phyloP scores from a whole-genome alignment of 2,797 vertebrate species.

The Lagorchestes hirsutus region DNA sequence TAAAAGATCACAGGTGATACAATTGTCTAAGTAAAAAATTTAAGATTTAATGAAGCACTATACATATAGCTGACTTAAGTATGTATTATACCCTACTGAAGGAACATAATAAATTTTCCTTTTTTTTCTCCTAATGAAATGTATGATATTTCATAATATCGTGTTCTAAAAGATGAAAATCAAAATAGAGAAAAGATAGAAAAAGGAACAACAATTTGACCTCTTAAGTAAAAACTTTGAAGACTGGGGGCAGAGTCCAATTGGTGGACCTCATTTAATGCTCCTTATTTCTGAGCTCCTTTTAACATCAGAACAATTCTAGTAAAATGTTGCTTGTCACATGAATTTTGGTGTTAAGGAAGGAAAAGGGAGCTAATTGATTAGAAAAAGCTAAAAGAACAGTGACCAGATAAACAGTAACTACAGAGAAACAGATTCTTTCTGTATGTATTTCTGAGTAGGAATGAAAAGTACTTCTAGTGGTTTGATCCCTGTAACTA shows the following conservation, averaged over 20 bases:
- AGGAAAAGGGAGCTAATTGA: background rate
- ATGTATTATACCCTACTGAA: background rate
- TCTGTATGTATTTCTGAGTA: background rate
- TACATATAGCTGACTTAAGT: background rate
- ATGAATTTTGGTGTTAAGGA: background rate
- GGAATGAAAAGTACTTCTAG: background rate
- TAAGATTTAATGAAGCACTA: background rate
- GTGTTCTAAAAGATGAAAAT: background rate
- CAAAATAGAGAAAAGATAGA: background rate
- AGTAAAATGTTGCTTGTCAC: background rate
- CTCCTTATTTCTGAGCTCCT: background rate
- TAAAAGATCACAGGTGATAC: background rate
- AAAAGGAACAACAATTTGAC: background rate
- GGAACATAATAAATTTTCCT: background rate
- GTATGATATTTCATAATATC: background rate
- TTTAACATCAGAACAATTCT: background rate
- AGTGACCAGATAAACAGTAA: background rate
- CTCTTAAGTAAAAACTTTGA: background rate
- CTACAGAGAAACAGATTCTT: background rate
- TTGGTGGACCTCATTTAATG: background rate
- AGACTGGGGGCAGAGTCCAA: background rate
- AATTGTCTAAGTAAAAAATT: background rate
- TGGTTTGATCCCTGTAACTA: background rate
- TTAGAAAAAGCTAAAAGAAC: background rate
- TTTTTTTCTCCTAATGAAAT: background rate